Evolutionary conservation across 1,140 invertebrate genomes (phyloP).

Genomic region (Charaxes varanes): DNA sequence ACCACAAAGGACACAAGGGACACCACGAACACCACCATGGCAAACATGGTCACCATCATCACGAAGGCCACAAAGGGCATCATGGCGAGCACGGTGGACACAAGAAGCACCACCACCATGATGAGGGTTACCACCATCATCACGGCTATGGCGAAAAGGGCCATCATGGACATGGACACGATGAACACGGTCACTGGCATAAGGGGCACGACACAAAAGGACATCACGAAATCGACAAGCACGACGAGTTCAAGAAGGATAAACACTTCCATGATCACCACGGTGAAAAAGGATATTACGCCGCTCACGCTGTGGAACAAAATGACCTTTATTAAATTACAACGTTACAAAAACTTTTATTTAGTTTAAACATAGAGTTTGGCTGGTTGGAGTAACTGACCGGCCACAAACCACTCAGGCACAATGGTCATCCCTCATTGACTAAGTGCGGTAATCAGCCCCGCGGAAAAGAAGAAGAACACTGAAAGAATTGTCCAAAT

Average conservation of each 20-base stretch:
- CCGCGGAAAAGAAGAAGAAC: too few species aligned
- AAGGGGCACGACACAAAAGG: constrained; percentile 86
- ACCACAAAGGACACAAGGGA: constrained; percentile 64
- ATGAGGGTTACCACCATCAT: constrained; percentile 82
- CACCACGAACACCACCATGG: constrained; percentile 80
- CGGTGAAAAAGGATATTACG: constrained; percentile 80
- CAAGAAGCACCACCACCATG: constrained; percentile 84
- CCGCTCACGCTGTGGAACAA: constrained; percentile 72
- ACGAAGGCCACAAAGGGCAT: constrained; percentile 80
- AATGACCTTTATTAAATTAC: too few species aligned
- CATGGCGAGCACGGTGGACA: constrained; percentile 82
- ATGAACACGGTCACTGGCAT: constrained; percentile 78
- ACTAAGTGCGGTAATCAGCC: too few species aligned
- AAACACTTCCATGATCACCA: constrained; percentile 82
- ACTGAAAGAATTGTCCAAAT: too few species aligned
- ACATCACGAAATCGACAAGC: constrained; percentile 83
- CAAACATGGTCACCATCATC: constrained; percentile 82
- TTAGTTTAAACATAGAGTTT: background rate
- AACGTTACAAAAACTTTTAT: background rate
- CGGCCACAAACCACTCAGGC: too few species aligned
- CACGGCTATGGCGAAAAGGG: constrained; percentile 81
- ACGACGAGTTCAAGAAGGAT: constrained; percentile 79
- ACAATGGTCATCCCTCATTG: too few species aligned
- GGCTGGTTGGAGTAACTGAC: too few species aligned
- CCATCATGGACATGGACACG: constrained; percentile 77